Evolutionary conservation across 2,888 invertebrate species (phyloP).

Genomic region (Spodoptera littoralis): DNA sequence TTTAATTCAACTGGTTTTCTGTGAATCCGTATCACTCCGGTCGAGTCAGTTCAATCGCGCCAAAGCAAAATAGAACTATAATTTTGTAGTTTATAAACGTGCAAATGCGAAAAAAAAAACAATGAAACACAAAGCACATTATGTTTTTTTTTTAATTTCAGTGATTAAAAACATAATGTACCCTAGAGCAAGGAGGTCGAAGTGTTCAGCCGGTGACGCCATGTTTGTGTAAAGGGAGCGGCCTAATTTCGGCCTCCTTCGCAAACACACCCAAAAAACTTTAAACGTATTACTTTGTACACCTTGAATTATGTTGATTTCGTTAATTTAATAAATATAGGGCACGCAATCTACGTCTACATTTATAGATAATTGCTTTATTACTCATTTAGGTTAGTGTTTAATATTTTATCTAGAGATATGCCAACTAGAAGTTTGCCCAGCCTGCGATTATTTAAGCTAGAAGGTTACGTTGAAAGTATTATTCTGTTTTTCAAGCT

Average conservation of each 20-base stretch:
- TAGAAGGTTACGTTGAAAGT: no score
- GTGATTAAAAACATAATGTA: conserved; percentile 38
- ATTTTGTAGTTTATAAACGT: not conserved
- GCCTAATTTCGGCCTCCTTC: conserved; percentile 53
- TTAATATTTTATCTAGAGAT: no score
- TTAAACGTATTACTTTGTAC: conserved; percentile 1
- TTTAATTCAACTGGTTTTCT: no score
- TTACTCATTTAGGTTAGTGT: no score
- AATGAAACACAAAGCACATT: conserved; percentile 14
- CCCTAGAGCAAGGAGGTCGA: conserved; percentile 46
- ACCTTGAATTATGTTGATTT: conserved; percentile 5
- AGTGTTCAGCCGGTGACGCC: conserved; percentile 49
- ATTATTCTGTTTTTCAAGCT: no score
- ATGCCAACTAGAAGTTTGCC: no score
- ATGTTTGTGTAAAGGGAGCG: conserved; percentile 62
- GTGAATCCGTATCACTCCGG: no score
- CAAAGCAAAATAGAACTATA: not conserved
- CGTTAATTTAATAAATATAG: no score
- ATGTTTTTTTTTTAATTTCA: conserved; percentile 27
- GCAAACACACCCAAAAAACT: conserved; percentile 28
- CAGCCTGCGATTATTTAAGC: no score
- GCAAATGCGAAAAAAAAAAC: conserved; percentile 15
- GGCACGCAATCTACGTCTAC: no score
- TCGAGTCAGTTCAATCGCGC: no score
- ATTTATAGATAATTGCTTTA: no score